Evolutionary conservation across 1,140 invertebrate species (phyloP).

Genomic region (Bactericera cockerelli): DNA sequence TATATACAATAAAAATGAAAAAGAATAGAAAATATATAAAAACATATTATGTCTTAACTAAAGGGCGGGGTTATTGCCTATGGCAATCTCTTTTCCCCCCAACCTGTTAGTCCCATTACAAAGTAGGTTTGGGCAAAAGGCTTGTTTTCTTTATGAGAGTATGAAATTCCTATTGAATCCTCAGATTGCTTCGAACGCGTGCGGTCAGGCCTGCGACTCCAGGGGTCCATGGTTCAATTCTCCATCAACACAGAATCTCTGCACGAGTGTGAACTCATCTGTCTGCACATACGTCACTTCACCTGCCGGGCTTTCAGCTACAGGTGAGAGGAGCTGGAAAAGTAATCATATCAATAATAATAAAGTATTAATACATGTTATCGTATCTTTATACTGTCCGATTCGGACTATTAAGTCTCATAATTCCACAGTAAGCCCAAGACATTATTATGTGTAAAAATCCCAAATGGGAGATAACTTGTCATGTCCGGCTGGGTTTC

Average conservation of each 20-base stretch:
- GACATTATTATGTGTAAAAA: slow-evolving; percentile 10
- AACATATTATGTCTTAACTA: too few species aligned
- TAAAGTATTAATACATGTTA: not conserved
- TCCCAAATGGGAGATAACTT: too few species aligned
- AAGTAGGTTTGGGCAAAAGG: not conserved
- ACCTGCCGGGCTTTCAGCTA: slow-evolving; percentile 61
- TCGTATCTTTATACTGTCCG: not conserved
- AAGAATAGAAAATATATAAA: too few species aligned
- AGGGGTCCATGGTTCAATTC: slow-evolving; percentile 40
- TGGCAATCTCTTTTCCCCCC: too few species aligned
- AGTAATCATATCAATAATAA: too few species aligned
- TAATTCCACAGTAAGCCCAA: not conserved
- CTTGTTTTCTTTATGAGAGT: not conserved
- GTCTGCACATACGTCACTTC: slow-evolving; percentile 42
- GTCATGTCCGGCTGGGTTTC: too few species aligned
- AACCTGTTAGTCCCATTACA: too few species aligned
- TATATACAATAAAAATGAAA: too few species aligned
- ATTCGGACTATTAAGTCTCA: too few species aligned
- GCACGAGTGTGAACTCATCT: slow-evolving; percentile 58
- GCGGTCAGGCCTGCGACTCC: slow-evolving; percentile 48
- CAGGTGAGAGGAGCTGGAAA: slow-evolving; percentile 42
- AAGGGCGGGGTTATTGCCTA: too few species aligned
- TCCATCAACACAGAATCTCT: slow-evolving; percentile 45
- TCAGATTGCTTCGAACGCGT: slow-evolving; percentile 66
- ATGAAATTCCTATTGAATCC: slow-evolving; percentile 19